Evolutionary conservation across 2,113 vertebrate genomes (phyloP), one percentile per base, ranked within the genome.

Genomic region (Silurus meridionalis): DNA sequence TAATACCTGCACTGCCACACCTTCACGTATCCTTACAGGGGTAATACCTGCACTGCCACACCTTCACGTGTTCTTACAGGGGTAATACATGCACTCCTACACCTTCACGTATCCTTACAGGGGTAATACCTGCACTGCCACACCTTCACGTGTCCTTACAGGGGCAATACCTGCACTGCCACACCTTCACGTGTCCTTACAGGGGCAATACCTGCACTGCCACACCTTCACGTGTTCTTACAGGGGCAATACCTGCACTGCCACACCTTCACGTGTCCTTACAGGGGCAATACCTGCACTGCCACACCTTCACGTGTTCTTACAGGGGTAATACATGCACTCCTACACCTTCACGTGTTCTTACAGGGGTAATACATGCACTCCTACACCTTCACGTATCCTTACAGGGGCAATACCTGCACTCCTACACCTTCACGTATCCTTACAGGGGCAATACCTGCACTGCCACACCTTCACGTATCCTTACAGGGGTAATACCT

Each of bases 251-350:
- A 72, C 46, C 8, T 17, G 4, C 72, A 75, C 17, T 2, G 4
- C 6, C 25, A 55, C 46, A 11, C 71, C 2, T 90, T 95, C 17
- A 21, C 4, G 17, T 72, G 46, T 60, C 55, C 21, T 52, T 37
- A 37, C 2, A 37, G 37, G 37, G 37, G 37, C 37, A 37, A 37
- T 37, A 37, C 37, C 37, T 37, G 37, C 37, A 37, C 37, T 37
- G 37, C 37, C 37, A 37, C 37, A 37, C 37, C 37, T 37, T 37
- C 37, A 37, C 37, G 37, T 37, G 2, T 37, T 2, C 37, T 37
- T 37, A 37, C 37, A 37, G 1, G 37, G 37, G 2, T 2, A 37
- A 37, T 37, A 72, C 37, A 8, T 17, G 4, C 72, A 75, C 17
- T 2, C 1, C 6, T n/a, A 55, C 46, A 11, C 71, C 2, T 90